Evolutionary conservation across 2,113 vertebrate genomes (phyloP).

Genomic region (Equus przewalskii): DNA sequence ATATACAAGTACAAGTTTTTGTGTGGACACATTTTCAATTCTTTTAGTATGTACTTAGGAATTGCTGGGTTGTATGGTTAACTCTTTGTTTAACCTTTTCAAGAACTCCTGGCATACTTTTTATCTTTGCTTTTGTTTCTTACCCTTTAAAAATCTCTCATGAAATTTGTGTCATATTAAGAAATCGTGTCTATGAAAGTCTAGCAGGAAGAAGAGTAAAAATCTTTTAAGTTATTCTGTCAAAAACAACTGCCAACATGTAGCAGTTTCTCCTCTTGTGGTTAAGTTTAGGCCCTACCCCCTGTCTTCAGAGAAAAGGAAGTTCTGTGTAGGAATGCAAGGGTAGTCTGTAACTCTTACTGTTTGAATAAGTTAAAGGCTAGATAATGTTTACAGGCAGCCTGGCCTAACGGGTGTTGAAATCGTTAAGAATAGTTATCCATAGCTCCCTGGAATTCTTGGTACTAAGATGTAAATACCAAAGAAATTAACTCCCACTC

Average conservation of each 20-base stretch:
- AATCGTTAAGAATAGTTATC: slow-evolving; percentile 61
- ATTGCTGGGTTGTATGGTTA: not conserved
- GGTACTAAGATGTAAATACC: slow-evolving; percentile 61
- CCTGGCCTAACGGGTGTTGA: slow-evolving; percentile 44
- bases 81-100: slow-evolving; percentile 47
- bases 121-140: slow-evolving; percentile 64
- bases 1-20: not conserved
- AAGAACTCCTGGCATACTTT: not conserved
- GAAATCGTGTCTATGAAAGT: slow-evolving; percentile 41
- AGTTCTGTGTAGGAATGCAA: slow-evolving; percentile 76
- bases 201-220: slow-evolving; percentile 60
- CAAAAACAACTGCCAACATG: slow-evolving; percentile 66
- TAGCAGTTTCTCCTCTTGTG: slow-evolving; percentile 77
- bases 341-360: slow-evolving; percentile 52
- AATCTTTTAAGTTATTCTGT: slow-evolving; percentile 54
- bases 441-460: slow-evolving; percentile 61
- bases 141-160: slow-evolving; percentile 1
- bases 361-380: slow-evolving; percentile 64
- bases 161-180: slow-evolving; percentile 36
- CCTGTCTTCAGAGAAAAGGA: slow-evolving; percentile 81
- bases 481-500: slow-evolving; percentile 60
- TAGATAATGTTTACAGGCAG: slow-evolving; percentile 64
- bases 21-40: not conserved
- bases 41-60: slow-evolving; percentile 39
- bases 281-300: slow-evolving; percentile 71